Conservation (phyloP, 2,888 invertebrate species). For the Odontocerum albicorne region DNA sequence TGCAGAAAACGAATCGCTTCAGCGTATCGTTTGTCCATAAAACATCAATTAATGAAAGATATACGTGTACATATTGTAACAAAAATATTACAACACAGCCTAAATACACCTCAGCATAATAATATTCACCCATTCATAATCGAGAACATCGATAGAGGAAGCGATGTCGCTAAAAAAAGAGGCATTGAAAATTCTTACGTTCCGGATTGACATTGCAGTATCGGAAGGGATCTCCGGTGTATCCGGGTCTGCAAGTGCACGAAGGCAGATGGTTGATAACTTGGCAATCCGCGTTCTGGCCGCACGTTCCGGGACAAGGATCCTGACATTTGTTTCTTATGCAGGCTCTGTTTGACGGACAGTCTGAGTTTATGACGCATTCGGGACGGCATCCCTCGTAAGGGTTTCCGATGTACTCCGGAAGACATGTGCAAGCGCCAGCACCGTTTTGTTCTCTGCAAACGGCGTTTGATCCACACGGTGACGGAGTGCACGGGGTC, state of each 20-base stretch:
- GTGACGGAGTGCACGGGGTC: conserved; percentile 68
- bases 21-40: too few species aligned
- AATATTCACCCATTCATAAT: too few species aligned
- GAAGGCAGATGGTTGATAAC: conserved; percentile 72
- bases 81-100: too few species aligned
- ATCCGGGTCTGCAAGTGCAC: conserved; percentile 68
- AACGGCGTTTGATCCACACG: conserved; percentile 73
- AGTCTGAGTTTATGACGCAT: conserved; percentile 73
- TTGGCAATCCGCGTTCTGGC: conserved; percentile 70
- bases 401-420: conserved; percentile 65
- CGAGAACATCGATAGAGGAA: too few species aligned
- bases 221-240: conserved; percentile 63
- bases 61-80: too few species aligned
- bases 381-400: conserved; percentile 74
- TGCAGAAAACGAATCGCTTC: too few species aligned
- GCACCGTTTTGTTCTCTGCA: conserved; percentile 69
- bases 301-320: conserved; percentile 77
- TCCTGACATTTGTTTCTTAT: conserved; percentile 73
- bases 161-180: too few species aligned
- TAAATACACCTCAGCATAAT: too few species aligned
- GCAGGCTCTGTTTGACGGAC: conserved; percentile 71
- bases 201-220: conserved; percentile 41
- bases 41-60: too few species aligned
- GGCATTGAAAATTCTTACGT: conserved; percentile 34
- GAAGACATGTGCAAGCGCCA: conserved; percentile 70